Base-by-base conservation (phyloP, 2,888 invertebrate genomes). In the Calliopum simillimum region DNA sequence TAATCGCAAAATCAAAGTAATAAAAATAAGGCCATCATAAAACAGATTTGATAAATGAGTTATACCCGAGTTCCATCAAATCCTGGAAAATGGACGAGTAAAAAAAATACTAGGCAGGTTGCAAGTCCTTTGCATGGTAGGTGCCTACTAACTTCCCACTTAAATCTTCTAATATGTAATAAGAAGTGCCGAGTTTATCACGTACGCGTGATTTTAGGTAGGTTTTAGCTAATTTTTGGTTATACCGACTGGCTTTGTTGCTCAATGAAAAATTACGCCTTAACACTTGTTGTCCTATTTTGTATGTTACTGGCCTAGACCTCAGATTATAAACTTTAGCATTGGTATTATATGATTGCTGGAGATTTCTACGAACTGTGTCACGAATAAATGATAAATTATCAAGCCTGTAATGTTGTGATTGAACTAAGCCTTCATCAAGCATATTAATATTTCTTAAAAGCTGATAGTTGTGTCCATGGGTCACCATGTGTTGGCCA, bases 201-300 rank as follows among this genome's bases (percentile, higher is more conserved):
- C 56, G 13, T 23, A 72, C 69, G 19, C 62, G 55, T 6, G 69
- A 66, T 44, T 63, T 72, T 8, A 69, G 12, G 3, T 55, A 65
- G 12, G 55, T 67, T 4, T 61, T 59, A 4, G 69, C 71, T 46
- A 71, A 23, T 55, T 71, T 71, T 3, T 14, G 5, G 43, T 56
- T 68, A 46, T 65, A 71, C 21, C 68, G 19, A 2, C 58, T 68
- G 11, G 13, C 16, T 19, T 43, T 21, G n/a, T 65, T 69, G 21
- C 69, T 71, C 16, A 62, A 56, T 11, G 51, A 47, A 49, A 71
- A 71, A n/a, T n/a, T n/a, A n/a, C n/a, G n/a, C n/a, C n/a, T n/a
- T n/a, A n/a, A n/a, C n/a, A n/a, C n/a, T n/a, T 66, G 12, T 49
- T 72, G 67, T 5, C 69, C 69, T 13, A 44, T 33, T 16, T 64